phyloP scores from a whole-genome alignment of 1,140 invertebrate species.

The Drosophila tropicalis region DNA sequence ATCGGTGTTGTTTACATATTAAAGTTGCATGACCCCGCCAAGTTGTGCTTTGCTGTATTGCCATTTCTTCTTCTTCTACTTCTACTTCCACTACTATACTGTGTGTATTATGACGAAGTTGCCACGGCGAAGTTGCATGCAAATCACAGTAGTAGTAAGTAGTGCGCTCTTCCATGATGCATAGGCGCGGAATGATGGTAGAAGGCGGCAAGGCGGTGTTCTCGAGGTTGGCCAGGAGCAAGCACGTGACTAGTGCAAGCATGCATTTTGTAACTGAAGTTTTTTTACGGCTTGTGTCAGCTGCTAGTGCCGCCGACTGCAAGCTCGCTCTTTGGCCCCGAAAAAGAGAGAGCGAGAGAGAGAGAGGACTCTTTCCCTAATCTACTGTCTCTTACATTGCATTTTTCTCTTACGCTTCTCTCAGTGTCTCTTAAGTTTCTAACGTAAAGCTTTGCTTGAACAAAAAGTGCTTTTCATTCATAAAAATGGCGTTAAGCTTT shows the following conservation, averaged over 20 bases:
- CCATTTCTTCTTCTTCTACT: not conserved
- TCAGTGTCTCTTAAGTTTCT: slow-evolving; percentile 35
- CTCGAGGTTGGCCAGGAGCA: slow-evolving; percentile 12
- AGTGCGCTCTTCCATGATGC: too few relatives aligned
- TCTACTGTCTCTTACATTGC: not conserved
- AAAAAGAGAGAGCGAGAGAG: too few relatives aligned
- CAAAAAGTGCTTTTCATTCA: slow-evolving; percentile 73
- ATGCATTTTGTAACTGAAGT: slow-evolving; percentile 6
- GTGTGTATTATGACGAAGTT: slow-evolving; percentile 46
- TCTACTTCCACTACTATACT: too few relatives aligned
- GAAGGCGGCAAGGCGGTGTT: not conserved
- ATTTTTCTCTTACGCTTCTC: not conserved
- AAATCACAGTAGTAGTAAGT: slow-evolving; percentile 34
- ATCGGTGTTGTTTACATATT: slow-evolving; percentile 78
- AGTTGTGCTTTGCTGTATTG: slow-evolving; percentile 25
- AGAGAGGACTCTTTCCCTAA: slow-evolving; percentile 7
- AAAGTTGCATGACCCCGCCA: slow-evolving; percentile 78
- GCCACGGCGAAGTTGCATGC: slow-evolving; percentile 56
- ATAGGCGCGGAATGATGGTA: not conserved
- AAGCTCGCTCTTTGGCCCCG: slow-evolving; percentile 3
- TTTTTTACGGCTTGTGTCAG: slow-evolving; percentile 12
- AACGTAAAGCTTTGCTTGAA: slow-evolving; percentile 41
- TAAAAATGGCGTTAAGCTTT: slow-evolving; percentile 78
- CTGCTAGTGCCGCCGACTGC: slow-evolving; percentile 20
- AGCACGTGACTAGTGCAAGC: slow-evolving; percentile 10